These are phyloP conservation scores for Pangasius larnaudii DNA, from an alignment of 2,797 vertebrate species.

Conservation along the genomic window DNA sequence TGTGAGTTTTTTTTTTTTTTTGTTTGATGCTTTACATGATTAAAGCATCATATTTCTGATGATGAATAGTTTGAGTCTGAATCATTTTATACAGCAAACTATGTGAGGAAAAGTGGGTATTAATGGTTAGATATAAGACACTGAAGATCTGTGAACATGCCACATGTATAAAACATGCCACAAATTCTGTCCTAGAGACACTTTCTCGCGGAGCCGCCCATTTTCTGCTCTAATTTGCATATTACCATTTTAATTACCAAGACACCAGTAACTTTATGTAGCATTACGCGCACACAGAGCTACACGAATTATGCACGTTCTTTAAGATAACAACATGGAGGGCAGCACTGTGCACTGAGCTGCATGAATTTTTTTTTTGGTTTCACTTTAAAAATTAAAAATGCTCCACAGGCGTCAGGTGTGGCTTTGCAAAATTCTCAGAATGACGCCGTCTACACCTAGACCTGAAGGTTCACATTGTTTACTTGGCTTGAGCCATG, in stretches of 20 bases:
- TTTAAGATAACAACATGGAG: background rate
- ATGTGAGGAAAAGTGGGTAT: background rate
- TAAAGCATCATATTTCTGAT: background rate
- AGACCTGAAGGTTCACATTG: slow-evolving; percentile 25
- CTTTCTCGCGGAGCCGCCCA: background rate
- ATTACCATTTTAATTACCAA: background rate
- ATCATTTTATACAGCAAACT: background rate
- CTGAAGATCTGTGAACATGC: background rate
- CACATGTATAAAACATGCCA: background rate
- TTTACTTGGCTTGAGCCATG: background rate
- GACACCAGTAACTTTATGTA: background rate
- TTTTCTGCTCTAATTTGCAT: background rate
- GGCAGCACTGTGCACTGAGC: background rate
- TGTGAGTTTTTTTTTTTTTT: background rate
- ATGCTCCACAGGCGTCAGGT: background rate
- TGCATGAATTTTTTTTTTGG: background rate
- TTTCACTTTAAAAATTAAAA: background rate
- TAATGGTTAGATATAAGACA: no score
- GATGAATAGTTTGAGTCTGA: background rate
- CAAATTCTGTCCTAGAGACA: background rate
- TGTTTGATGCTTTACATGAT: background rate
- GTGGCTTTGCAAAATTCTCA: slow-evolving; percentile 6
- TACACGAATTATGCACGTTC: background rate
- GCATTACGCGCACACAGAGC: background rate
- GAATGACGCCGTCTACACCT: background rate